These are phyloP conservation scores for Xanthorhoe designata DNA, from an alignment of 2,888 invertebrate species.

Conservation along the genomic window DNA sequence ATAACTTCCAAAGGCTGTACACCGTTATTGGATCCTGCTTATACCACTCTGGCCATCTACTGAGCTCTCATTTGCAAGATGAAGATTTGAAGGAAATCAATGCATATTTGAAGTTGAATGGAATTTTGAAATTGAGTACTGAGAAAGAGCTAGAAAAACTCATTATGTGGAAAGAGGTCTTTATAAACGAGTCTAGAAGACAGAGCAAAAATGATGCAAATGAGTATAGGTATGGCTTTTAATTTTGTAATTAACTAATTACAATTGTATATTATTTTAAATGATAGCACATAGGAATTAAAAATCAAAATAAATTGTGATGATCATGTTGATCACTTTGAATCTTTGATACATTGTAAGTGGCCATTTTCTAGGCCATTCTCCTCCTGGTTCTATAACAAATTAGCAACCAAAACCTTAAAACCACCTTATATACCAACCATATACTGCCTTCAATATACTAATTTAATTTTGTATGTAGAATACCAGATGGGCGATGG, in stretches of 20 bases:
- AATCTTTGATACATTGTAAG: too few species aligned
- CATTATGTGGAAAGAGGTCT: constrained; percentile 92
- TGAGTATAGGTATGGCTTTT: constrained; percentile 58
- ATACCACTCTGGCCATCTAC: constrained; percentile 88
- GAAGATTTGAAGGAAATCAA: constrained; percentile 91
- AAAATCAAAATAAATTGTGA: too few species aligned
- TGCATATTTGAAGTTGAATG: constrained; percentile 90
- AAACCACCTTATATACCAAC: too few species aligned
- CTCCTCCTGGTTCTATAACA: too few species aligned
- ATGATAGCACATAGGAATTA: too few species aligned
- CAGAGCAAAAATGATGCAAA: constrained; percentile 61
- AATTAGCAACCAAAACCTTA: too few species aligned
- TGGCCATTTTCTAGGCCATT: too few species aligned
- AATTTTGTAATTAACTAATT: not conserved
- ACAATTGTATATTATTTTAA: too few species aligned
- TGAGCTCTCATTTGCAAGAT: constrained; percentile 91
- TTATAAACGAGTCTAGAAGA: constrained; percentile 79
- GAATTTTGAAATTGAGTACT: constrained; percentile 88
- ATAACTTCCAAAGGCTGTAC: constrained; percentile 90
- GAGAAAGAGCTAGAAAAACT: constrained; percentile 89
- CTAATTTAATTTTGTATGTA: constrained; percentile 46
- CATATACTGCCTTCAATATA: too few species aligned
- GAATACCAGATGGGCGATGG: constrained; percentile 87
- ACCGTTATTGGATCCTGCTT: constrained; percentile 88
- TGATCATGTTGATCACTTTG: too few species aligned